Conservation (phyloP, 2,888 invertebrate genomes). For the Halictus ligatus region DNA sequence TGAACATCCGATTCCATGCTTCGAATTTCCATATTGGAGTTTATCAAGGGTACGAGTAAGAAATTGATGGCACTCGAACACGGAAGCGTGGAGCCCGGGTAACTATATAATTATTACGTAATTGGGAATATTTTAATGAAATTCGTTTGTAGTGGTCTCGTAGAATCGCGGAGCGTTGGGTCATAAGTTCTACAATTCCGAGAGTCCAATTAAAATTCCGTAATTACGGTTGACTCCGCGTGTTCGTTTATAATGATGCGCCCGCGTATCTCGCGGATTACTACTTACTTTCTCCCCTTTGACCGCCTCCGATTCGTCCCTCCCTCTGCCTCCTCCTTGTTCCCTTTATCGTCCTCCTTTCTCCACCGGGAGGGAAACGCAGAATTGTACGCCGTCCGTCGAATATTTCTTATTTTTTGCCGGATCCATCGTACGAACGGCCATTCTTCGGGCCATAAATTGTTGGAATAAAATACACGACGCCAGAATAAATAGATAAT, state of each 20-base stretch:
- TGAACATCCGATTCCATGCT: background rate
- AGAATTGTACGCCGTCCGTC: background rate
- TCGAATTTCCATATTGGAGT: background rate
- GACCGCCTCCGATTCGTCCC: background rate
- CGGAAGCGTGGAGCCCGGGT: background rate
- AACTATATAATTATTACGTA: conserved; percentile 22
- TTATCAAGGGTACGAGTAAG: background rate
- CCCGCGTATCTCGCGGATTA: background rate
- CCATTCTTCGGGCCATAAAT: conserved; percentile 3
- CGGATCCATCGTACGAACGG: background rate
- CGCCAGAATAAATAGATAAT: conserved; percentile 1
- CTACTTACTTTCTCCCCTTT: conserved; percentile 22
- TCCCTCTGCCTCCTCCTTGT: background rate
- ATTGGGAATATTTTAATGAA: conserved; percentile 46
- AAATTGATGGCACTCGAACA: background rate
- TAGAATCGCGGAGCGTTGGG: background rate
- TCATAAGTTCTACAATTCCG: conserved; percentile 23
- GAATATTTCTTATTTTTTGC: background rate
- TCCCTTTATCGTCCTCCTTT: background rate
- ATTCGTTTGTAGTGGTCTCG: conserved; percentile 15
- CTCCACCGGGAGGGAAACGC: background rate
- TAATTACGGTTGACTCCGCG: conserved; percentile 40
- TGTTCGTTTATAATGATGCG: conserved; percentile 41
- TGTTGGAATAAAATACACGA: background rate
- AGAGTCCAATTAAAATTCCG: conserved; percentile 50